phyloP scores from a whole-genome alignment of 1,140 invertebrate species.

The Dendroctonus ponderosae region DNA sequence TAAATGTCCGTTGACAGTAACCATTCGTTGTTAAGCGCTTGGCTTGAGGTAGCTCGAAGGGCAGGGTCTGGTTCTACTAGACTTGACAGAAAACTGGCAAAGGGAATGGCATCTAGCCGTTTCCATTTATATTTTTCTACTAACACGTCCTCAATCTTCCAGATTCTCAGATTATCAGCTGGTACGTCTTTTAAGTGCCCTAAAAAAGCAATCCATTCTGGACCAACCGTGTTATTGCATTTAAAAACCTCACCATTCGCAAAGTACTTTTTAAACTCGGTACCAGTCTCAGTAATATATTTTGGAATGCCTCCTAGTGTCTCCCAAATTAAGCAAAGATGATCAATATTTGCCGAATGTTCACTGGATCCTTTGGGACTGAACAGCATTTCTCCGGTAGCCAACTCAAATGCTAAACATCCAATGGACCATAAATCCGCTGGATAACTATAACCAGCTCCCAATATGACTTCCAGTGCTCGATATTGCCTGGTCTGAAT shows the following conservation, averaged over 20 bases:
- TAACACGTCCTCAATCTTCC: constrained; percentile 88
- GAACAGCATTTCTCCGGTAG: constrained; percentile 98
- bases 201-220: constrained; percentile 39
- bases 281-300: constrained; percentile 83
- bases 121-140: constrained; percentile 96
- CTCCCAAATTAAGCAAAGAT: constrained; percentile 97
- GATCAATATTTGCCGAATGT: constrained; percentile 92
- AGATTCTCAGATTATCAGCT: constrained; percentile 80
- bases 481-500: constrained; percentile 99
- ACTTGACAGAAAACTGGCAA: constrained; percentile 87
- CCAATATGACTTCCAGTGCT: constrained; percentile 92
- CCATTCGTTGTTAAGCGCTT: constrained; percentile 91
- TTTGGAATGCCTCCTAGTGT: constrained; percentile 92
- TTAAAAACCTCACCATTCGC: constrained; percentile 32
- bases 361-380: constrained; percentile 89
- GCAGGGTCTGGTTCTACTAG: constrained; percentile 93
- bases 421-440: constrained; percentile 98
- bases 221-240: constrained; percentile 3
- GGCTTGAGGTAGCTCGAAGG: constrained; percentile 84
- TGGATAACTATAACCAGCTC: constrained; percentile 88
- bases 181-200: constrained; percentile 85
- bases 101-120: constrained; percentile 78
- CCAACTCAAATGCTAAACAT: constrained; percentile 98
- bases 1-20: constrained; percentile 50
- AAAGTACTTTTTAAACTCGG: constrained; percentile 39